Evolutionary conservation across 2,797 vertebrate genomes (phyloP), one percentile per base, ranked within the genome.

Genomic region (Crypturellus tataupa): DNA sequence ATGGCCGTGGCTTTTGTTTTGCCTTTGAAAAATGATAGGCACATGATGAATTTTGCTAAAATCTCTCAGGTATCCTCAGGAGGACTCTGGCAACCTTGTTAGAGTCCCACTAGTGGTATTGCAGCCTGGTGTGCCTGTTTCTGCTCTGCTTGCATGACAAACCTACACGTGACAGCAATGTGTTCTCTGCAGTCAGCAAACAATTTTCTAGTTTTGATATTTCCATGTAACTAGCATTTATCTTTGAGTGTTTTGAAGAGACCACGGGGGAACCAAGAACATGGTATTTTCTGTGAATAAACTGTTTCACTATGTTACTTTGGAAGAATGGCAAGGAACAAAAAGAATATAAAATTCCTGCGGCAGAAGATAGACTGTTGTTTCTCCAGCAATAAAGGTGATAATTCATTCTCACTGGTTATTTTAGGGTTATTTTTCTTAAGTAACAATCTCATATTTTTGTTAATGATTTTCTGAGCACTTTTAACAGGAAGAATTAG

Each of bases 1-100:
- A 27, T 29, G 51, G 51, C 51, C 65, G 44, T 85, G 79, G 81
- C 87, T 82, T 89, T 85, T 89, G 77, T 56, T 92, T 89, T 68
- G 75, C 51, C 70, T 90, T 88, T 64, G 77, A 53, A 82, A 68
- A 67, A 47, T 69, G n/a, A 46, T 84, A 59, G 60, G 65, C 81
- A 77, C 25, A n/a, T 19, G 55, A 51, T 63, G 60, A 46, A 4
- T 80, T 94, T 85, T 59, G 67, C 40, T 77, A 80, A 39, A 72
- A 75, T 84, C 23, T 63, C 75, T 84, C 68, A 67, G 47, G 62
- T 93, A 23, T 67, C 72, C 51, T 88, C 53, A 49, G 80, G 65
- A 72, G 72, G 27, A 42, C 62, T 86, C 60, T 84, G 85, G 65
- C 77, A 60, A 71, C 40, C 56, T 67, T 76, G n/a, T 81, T 53